phyloP scores from a whole-genome alignment of 1,140 invertebrate genomes.

The Aphaenogaster rudis region DNA sequence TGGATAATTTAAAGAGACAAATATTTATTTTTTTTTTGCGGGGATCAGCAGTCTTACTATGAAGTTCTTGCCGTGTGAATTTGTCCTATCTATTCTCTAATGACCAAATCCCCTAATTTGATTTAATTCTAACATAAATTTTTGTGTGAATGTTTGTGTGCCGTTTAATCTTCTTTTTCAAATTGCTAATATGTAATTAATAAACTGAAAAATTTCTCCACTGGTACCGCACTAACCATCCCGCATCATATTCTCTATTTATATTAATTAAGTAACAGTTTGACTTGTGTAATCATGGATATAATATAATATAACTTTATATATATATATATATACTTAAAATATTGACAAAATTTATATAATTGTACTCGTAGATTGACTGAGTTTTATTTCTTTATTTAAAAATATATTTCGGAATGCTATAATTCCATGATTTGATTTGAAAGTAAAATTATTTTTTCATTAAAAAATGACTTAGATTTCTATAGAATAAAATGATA shows the following conservation, averaged over 20 bases:
- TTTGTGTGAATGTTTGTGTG: constrained; percentile 14
- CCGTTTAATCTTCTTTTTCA: constrained; percentile 8
- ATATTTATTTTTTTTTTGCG: not conserved
- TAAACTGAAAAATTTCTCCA: constrained; percentile 46
- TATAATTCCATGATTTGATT: not conserved
- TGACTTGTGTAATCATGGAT: not conserved
- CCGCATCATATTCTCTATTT: constrained; percentile 45
- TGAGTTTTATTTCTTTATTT: not conserved
- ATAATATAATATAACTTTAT: no score
- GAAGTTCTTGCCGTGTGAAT: constrained; percentile 4
- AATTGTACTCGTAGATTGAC: not conserved
- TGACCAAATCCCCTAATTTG: not conserved
- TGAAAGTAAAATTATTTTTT: constrained; percentile 3
- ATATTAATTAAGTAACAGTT: constrained; percentile 20
- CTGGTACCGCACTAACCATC: constrained; percentile 66
- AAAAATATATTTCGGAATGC: not conserved
- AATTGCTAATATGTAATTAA: constrained; percentile 29
- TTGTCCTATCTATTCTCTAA: constrained; percentile 16
- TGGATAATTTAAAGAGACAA: not conserved
- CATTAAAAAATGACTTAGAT: constrained; percentile 6
- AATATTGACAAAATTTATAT: not conserved
- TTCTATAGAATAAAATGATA: not conserved
- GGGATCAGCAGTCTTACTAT: constrained; percentile 41
- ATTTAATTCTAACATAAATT: constrained; percentile 16
- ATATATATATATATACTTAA: no score